A percentile compares a stretch with the other conserved stretches of the same genome.
These are phyloP conservation scores for Gracilinanus agilis DNA, from an alignment of 2,113 vertebrate species.

Conservation along the genomic window DNA sequence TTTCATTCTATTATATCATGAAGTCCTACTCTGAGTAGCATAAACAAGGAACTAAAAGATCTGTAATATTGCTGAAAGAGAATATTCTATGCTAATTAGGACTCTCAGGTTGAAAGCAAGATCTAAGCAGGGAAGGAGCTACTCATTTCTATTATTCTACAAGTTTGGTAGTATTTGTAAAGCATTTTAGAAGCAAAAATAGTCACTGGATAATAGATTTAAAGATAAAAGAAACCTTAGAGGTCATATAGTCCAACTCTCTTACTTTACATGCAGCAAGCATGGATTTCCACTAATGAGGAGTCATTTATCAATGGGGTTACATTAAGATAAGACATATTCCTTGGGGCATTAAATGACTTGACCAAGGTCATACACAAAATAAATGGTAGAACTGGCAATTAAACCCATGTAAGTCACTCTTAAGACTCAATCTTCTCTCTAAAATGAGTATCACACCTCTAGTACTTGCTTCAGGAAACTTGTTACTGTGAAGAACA, in stretches of 20 bases:
- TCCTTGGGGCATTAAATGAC: neutral
- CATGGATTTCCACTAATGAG: no score
- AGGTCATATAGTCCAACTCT: no score
- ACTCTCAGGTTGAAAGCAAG: neutral
- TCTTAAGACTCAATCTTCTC: no score
- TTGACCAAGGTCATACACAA: slow-evolving; percentile 26
- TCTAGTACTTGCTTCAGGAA: no score
- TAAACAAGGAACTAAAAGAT: neutral
- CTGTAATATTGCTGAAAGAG: neutral
- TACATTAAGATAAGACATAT: no score
- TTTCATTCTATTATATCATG: neutral
- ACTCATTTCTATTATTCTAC: slow-evolving; percentile 40
- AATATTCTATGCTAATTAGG: neutral
- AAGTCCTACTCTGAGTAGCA: neutral
- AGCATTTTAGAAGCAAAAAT: slow-evolving; percentile 35
- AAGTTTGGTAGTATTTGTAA: slow-evolving; percentile 31
- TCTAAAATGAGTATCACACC: no score
- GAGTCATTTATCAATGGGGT: no score
- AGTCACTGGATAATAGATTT: slow-evolving; percentile 1
- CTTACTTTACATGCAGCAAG: no score
- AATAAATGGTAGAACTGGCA: neutral
- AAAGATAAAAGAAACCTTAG: neutral
- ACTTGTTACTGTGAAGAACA: no score
- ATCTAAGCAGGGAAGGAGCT: neutral
- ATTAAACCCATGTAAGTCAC: neutral